phyloP scores from a whole-genome alignment of 2,888 invertebrate species.

The Sabatieria punctata region DNA sequence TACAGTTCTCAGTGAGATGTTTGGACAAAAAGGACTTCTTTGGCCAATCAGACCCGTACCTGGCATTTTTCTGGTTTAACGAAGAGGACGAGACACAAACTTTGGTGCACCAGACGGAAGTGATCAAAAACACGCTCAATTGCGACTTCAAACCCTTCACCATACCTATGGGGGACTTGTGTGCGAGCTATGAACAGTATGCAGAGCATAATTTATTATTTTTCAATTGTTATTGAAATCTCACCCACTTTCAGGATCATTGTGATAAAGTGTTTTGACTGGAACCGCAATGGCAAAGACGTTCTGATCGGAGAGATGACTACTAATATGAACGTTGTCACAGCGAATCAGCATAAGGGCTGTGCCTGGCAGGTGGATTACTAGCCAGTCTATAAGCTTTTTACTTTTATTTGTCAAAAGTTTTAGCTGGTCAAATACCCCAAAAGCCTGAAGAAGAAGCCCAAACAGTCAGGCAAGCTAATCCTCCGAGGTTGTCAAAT shows the following conservation, averaged over 20 bases:
- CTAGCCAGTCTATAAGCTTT: too few species aligned
- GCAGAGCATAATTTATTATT: too few species aligned
- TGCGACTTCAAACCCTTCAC: slow-evolving; percentile 41
- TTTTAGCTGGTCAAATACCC: too few species aligned
- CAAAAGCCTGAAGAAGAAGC: too few species aligned
- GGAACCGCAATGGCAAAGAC: slow-evolving; percentile 9
- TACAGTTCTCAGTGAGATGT: slow-evolving; percentile 8
- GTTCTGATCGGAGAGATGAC: slow-evolving; percentile 11
- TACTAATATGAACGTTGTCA: too few species aligned
- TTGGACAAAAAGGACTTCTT: slow-evolving; percentile 24
- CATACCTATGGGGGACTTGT: slow-evolving; percentile 36
- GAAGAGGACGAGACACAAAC: slow-evolving; percentile 18
- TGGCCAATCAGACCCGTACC: slow-evolving; percentile 24
- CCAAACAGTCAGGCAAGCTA: too few species aligned
- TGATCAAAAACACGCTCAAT: slow-evolving; percentile 39
- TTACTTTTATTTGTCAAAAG: too few species aligned
- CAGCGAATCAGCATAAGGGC: too few species aligned
- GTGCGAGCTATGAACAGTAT: slow-evolving; percentile 27
- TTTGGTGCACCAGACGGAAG: slow-evolving; percentile 36
- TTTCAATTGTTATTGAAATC: too few species aligned
- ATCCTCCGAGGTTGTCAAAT: neutral
- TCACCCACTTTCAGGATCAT: slow-evolving; percentile 6
- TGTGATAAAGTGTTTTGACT: slow-evolving; percentile 10
- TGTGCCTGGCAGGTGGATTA: too few species aligned
- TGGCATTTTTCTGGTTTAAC: slow-evolving; percentile 20